Evolutionary conservation across 2,888 invertebrate species (phyloP).

Genomic region (Xanthostigma xanthostigma): DNA sequence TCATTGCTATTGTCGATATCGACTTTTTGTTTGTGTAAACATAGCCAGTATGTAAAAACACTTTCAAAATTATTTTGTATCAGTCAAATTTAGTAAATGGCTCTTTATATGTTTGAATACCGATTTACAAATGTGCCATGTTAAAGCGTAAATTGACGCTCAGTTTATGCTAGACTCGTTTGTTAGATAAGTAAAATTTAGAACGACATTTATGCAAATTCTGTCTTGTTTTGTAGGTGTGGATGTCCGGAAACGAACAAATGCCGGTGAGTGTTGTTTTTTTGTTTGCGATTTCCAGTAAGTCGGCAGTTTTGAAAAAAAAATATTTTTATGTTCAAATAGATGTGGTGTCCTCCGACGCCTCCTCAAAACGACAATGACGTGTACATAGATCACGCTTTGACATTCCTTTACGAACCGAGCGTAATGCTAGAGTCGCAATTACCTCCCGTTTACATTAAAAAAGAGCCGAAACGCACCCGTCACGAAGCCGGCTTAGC

Average conservation of each 20-base stretch:
- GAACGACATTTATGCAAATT: no score
- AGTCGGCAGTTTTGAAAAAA: background rate
- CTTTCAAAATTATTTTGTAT: no score
- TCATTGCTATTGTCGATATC: no score
- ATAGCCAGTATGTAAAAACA: no score
- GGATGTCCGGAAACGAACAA: constrained; percentile 58
- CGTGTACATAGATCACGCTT: constrained; percentile 73
- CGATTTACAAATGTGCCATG: no score
- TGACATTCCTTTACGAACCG: constrained; percentile 73
- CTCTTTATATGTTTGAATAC: no score
- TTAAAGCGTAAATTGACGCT: no score
- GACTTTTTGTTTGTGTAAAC: no score
- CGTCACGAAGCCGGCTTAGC: constrained; percentile 45
- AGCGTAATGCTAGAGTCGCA: constrained; percentile 60
- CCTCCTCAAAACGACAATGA: constrained; percentile 90
- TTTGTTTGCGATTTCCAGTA: background rate
- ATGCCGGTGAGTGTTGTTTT: constrained; percentile 61
- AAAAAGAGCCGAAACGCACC: constrained; percentile 58
- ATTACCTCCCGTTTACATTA: constrained; percentile 65
- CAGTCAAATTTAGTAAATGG: no score
- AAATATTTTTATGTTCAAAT: constrained; percentile 15
- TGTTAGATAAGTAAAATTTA: no score
- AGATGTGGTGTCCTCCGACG: constrained; percentile 97
- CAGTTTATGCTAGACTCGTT: no score
- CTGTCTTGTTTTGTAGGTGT: constrained; percentile 43